Evolutionary conservation across 2,797 vertebrate genomes (phyloP).

Genomic region (Sebastes taczanowskii): DNA sequence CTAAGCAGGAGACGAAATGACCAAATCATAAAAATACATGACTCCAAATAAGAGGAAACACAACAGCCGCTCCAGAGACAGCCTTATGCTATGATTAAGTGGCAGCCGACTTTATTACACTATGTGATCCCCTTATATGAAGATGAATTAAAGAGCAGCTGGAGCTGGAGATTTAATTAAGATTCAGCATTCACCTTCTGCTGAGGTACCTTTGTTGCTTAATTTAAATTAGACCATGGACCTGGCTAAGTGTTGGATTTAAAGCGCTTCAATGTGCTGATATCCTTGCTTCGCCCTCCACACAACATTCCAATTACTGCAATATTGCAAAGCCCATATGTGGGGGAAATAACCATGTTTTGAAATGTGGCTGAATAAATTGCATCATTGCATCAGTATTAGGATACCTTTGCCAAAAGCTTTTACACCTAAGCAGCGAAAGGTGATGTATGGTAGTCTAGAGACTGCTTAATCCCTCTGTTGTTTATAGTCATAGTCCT

Average conservation of each 20-base stretch:
- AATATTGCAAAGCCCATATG: constrained; percentile 29
- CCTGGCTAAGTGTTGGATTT: constrained; percentile 55
- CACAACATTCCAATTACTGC: constrained; percentile 29
- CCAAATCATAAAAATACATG: constrained; percentile 18
- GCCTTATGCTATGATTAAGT: constrained; percentile 51
- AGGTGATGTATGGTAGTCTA: background rate
- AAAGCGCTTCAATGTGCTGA: constrained; percentile 47
- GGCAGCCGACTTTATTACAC: constrained; percentile 56
- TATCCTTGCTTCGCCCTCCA: constrained; percentile 75
- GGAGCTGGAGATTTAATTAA: constrained; percentile 76
- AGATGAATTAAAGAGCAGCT: constrained; percentile 77
- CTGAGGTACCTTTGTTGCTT: constrained; percentile 71
- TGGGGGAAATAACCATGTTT: constrained; percentile 15
- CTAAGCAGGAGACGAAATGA: background rate
- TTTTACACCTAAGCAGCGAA: background rate
- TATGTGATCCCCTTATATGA: constrained; percentile 68
- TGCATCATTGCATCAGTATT: background rate
- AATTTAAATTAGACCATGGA: constrained; percentile 70
- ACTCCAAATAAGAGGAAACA: constrained; percentile 20
- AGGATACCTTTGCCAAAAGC: background rate
- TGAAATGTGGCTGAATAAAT: constrained; percentile 16
- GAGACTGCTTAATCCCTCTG: background rate
- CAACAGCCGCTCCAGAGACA: constrained; percentile 6
- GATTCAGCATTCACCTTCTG: constrained; percentile 77
- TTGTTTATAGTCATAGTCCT: background rate